A percentile compares a stretch with the other conserved stretches of the same genome.
Conservation (phyloP, 1,140 invertebrate genomes). For the Brachionus rubens region DNA sequence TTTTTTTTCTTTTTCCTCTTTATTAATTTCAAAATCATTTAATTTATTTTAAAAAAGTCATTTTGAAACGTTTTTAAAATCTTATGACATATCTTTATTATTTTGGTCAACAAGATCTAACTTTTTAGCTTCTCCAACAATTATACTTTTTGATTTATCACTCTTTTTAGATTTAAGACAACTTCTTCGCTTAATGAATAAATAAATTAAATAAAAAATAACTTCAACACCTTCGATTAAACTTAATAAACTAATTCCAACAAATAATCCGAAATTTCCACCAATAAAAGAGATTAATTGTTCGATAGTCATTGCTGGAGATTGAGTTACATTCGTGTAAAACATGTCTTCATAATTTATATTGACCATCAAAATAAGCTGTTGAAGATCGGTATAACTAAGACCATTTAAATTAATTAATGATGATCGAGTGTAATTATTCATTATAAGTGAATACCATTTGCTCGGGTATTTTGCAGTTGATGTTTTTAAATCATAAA, state of each 20-base stretch:
- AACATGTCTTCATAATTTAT: constrained; percentile 25
- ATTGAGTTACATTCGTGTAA: neutral
- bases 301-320: neutral
- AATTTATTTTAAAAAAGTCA: too few species aligned
- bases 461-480: neutral
- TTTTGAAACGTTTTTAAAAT: too few species aligned
- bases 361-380: constrained; percentile 13
- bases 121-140: too few species aligned
- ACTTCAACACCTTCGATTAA: neutral
- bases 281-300: constrained; percentile 1
- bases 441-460: neutral
- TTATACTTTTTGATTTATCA: too few species aligned
- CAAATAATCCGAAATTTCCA: constrained; percentile 23
- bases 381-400: neutral
- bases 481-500: neutral
- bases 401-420: neutral
- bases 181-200: neutral
- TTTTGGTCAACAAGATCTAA: too few species aligned
- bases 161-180: too few species aligned
- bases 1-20: too few species aligned
- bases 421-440: neutral
- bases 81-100: too few species aligned
- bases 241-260: constrained; percentile 5
- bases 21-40: too few species aligned
- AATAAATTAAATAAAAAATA: neutral